A percentile compares a stretch with the other conserved stretches of the same genome.
These are phyloP conservation scores for Schizopygopsis malacanthus DNA, from an alignment of 2,797 vertebrate genomes.

Conservation along the genomic window DNA sequence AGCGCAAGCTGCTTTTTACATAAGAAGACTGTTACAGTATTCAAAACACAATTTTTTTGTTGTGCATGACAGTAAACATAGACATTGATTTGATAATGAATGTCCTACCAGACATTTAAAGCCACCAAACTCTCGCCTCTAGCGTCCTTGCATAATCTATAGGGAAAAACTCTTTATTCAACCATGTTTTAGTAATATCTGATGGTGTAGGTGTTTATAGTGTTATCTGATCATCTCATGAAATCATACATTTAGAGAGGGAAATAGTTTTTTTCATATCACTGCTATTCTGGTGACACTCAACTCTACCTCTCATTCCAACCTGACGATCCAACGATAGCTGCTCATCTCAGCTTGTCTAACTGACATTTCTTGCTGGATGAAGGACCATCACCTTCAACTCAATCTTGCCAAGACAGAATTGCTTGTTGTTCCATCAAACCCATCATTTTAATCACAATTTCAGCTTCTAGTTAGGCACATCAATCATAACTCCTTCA, in stretches of 20 bases:
- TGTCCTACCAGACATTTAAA: slow-evolving; percentile 5
- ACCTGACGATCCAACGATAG: too few relatives aligned
- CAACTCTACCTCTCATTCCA: too few relatives aligned
- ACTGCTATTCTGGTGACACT: too few relatives aligned
- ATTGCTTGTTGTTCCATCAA: too few relatives aligned
- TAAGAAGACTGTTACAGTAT: not conserved
- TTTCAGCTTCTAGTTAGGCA: too few relatives aligned
- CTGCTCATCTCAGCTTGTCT: too few relatives aligned
- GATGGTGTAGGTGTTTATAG: not conserved
- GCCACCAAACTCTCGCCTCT: not conserved
- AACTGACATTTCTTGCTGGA: too few relatives aligned
- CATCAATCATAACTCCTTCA: too few relatives aligned
- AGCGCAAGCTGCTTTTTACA: not conserved
- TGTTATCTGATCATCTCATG: not conserved
- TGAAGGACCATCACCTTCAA: too few relatives aligned
- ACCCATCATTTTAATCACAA: too few relatives aligned
- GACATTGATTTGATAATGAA: not conserved
- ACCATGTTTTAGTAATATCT: not conserved
- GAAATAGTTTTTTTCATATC: not conserved
- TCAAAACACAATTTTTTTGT: not conserved
- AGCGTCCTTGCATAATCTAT: not conserved
- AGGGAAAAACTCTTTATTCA: not conserved
- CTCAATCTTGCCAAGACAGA: too few relatives aligned
- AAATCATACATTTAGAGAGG: not conserved
- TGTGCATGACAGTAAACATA: not conserved